phyloP scores from a whole-genome alignment of 2,888 invertebrate species.

The Esperia sulphurella region DNA sequence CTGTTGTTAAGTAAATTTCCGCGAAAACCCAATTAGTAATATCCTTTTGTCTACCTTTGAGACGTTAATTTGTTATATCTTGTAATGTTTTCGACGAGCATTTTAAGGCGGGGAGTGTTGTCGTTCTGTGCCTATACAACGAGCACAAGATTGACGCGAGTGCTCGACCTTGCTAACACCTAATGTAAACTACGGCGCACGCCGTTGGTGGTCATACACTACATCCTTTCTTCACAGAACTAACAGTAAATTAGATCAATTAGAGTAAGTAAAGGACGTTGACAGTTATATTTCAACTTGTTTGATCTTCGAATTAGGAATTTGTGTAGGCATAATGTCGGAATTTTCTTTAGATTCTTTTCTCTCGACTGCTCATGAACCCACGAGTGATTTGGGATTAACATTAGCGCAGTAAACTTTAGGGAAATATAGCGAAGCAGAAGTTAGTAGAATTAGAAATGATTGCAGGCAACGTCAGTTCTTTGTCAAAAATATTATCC shows the following conservation, averaged over 20 bases:
- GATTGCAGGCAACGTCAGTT: too few species aligned
- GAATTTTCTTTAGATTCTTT: background rate
- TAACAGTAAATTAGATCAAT: conserved; percentile 20
- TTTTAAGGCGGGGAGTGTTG: too few species aligned
- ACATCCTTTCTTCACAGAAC: conserved; percentile 23
- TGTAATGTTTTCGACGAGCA: too few species aligned
- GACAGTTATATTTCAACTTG: background rate
- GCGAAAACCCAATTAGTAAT: too few species aligned
- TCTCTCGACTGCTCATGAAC: too few species aligned
- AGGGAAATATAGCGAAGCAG: too few species aligned
- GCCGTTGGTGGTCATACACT: conserved; percentile 31
- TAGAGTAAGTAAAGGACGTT: background rate
- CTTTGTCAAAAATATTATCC: too few species aligned
- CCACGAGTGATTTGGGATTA: too few species aligned
- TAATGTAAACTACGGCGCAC: conserved; percentile 30
- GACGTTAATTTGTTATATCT: background rate
- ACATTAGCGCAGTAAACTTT: too few species aligned
- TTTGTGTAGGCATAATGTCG: background rate
- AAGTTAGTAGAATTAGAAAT: too few species aligned
- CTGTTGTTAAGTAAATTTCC: too few species aligned
- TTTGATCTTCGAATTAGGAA: background rate
- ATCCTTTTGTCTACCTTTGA: too few species aligned
- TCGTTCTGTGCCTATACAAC: conserved; percentile 14
- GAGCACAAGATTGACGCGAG: conserved; percentile 20
- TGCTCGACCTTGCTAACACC: conserved; percentile 27